A percentile compares a stretch with the other conserved stretches of the same genome.
Evolutionary conservation across 1,140 invertebrate genomes (phyloP).

Genomic region (Drosophila mojavensis): DNA sequence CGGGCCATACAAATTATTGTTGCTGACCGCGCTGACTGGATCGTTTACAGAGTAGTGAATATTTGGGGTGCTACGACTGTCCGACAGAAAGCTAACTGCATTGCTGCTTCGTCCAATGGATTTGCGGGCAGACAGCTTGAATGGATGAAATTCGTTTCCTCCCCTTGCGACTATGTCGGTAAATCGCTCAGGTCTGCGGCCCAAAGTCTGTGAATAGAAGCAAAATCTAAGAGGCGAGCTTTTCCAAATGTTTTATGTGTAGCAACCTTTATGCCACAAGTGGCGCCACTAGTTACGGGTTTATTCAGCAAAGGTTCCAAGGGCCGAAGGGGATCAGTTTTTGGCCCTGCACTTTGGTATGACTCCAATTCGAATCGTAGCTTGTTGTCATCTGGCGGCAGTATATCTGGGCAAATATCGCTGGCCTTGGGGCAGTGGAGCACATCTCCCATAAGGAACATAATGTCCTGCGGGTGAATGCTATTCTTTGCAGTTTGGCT

Average conservation of each 20-base stretch:
- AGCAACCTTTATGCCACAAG: slow-evolving; percentile 54
- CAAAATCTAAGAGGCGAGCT: background rate
- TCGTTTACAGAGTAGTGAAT: slow-evolving; percentile 35
- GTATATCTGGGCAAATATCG: slow-evolving; percentile 34
- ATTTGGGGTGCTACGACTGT: background rate
- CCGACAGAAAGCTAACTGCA: background rate
- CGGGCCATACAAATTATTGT: slow-evolving; percentile 14
- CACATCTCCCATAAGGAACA: slow-evolving; percentile 56
- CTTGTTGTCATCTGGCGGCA: slow-evolving; percentile 26
- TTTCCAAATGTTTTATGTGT: background rate
- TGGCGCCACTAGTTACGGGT: slow-evolving; percentile 27
- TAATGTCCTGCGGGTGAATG: slow-evolving; percentile 57
- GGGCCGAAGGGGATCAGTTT: slow-evolving; percentile 4
- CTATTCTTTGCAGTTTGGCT: slow-evolving; percentile 41
- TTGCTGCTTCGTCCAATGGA: background rate
- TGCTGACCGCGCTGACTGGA: background rate
- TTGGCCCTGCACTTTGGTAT: slow-evolving; percentile 20
- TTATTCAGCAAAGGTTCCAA: slow-evolving; percentile 21
- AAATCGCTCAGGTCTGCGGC: slow-evolving; percentile 17
- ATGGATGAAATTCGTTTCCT: too few relatives aligned
- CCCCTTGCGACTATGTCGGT: background rate
- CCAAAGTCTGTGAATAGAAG: slow-evolving; percentile 47
- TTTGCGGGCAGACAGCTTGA: background rate
- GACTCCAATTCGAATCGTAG: slow-evolving; percentile 49
- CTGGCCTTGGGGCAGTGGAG: slow-evolving; percentile 41